A percentile compares a stretch with the other conserved stretches of the same genome.
Evolutionary conservation across 2,113 vertebrate species (phyloP).

Genomic region (Dermatemys mawii): DNA sequence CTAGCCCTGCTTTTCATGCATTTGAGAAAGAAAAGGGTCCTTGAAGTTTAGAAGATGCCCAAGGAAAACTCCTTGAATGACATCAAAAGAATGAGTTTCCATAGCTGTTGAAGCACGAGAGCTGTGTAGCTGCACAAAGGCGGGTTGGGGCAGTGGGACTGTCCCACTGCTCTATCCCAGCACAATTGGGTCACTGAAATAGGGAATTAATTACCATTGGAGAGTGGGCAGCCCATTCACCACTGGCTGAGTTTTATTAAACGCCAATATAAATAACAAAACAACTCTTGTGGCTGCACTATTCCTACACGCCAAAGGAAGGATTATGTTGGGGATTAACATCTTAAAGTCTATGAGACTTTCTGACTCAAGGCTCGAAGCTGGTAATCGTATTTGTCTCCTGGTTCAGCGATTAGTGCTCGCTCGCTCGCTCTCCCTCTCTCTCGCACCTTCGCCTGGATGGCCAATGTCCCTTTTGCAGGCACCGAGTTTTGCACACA

Average conservation of each 20-base stretch:
- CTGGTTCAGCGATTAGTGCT: constrained; percentile 86
- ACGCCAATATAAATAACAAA: constrained; percentile 92
- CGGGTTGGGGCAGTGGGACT: constrained; percentile 80
- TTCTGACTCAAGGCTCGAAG: constrained; percentile 88
- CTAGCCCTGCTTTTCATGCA: constrained; percentile 83
- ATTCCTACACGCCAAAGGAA: constrained; percentile 89
- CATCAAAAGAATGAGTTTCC: constrained; percentile 88
- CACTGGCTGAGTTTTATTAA: constrained; percentile 87
- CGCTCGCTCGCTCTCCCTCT: constrained; percentile 67
- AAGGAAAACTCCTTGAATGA: constrained; percentile 88
- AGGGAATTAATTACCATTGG: constrained; percentile 90
- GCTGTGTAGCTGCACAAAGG: constrained; percentile 83
- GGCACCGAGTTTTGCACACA: constrained; percentile 72
- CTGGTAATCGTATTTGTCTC: constrained; percentile 89
- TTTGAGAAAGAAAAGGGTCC: constrained; percentile 82
- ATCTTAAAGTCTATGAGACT: constrained; percentile 90
- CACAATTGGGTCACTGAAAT: constrained; percentile 91
- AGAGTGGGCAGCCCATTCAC: constrained; percentile 87
- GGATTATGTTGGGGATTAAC: constrained; percentile 88
- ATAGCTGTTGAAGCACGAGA: constrained; percentile 88
- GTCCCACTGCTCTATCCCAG: constrained; percentile 84
- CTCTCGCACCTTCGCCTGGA: constrained; percentile 79
- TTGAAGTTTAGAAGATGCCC: constrained; percentile 90
- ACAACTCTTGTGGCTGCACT: constrained; percentile 88
- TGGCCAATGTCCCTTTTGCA: constrained; percentile 83